Base-by-base conservation (phyloP, 92 coral and sea anemone genomes). In the Montipora capitata region DNA sequence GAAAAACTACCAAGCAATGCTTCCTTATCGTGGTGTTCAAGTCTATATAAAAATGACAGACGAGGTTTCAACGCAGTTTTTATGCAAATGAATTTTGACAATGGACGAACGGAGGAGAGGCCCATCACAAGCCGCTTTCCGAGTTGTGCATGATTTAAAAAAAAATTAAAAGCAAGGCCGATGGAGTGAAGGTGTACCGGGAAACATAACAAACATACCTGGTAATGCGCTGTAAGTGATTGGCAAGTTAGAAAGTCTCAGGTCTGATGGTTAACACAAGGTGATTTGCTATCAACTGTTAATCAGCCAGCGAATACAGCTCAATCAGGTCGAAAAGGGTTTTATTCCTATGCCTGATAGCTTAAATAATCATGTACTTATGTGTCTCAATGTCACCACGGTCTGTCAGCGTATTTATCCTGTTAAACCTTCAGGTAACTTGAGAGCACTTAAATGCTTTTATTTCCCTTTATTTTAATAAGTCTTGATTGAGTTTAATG, bases 361-460 rank as follows among this genome's bases (percentile, higher is more conserved):
- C 41, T 72, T 57, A 15, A 69, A 69, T 82, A 54, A 39, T 12
- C 58, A 82, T 68, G 58, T 5, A 54, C 12, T 54, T 3, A 54
- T 54, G 15, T 54, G 12, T 54, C 61, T 54, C 71, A 27, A 27
- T 27, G 87, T 72, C 72, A 72, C 79, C 87, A 35, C 8, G 3
- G 61, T 54, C 3, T 45, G 61, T 9, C 14, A 11, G 12, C 10
- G 10, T 12, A 20, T 59, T 72, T 27, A 73, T 83, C 57, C 67
- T 68, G 68, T 81, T 56, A 68, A 45, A 35, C 57, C 69, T 70
- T 72, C 72, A 48, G 45, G 79, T 83, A 72, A 83, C 79, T 20
- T 57, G 87, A 72, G 68, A 70, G 80, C 87, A 8, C 79, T 83
- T 72, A 72, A 48, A 72, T 40, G 77, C 58, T 59, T 43, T 61